A percentile compares a stretch with the other conserved stretches of the same genome.
These are phyloP conservation scores for Pinctada fucata DNA, from an alignment of 2,888 invertebrate species.

Conservation along the genomic window DNA sequence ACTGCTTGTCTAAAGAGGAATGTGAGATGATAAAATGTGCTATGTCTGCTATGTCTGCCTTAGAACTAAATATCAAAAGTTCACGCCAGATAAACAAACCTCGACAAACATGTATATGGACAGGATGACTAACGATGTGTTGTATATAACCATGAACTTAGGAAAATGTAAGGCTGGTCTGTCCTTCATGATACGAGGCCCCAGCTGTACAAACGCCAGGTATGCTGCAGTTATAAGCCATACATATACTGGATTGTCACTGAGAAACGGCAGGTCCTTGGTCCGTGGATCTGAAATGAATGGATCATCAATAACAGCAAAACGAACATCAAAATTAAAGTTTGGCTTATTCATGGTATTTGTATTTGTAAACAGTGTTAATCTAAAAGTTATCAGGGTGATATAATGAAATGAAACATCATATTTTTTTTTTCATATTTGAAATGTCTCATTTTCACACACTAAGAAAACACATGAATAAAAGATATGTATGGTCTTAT, in stretches of 20 bases:
- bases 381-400: too few relatives aligned
- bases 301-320: background rate
- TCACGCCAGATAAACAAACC: slow-evolving; percentile 75
- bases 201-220: slow-evolving; percentile 82
- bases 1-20: too few relatives aligned
- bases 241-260: slow-evolving; percentile 69
- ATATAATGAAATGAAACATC: too few relatives aligned
- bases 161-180: slow-evolving; percentile 86
- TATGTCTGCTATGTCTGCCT: too few relatives aligned
- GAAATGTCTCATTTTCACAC: too few relatives aligned
- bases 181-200: slow-evolving; percentile 89
- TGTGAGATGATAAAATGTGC: too few relatives aligned
- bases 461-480: too few relatives aligned
- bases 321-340: background rate
- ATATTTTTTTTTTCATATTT: too few relatives aligned
- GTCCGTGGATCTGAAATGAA: slow-evolving; percentile 72
- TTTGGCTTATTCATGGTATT: too few relatives aligned
- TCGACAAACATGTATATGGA: slow-evolving; percentile 90
- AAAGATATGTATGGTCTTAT: too few relatives aligned
- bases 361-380: too few relatives aligned
- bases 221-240: slow-evolving; percentile 70
- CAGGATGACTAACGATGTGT: slow-evolving; percentile 87
- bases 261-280: slow-evolving; percentile 71
- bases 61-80: too few relatives aligned
- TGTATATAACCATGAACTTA: slow-evolving; percentile 88